These are phyloP conservation scores for Gopherus evgoodei DNA, from an alignment of 2,113 vertebrate species.

Conservation along the genomic window DNA sequence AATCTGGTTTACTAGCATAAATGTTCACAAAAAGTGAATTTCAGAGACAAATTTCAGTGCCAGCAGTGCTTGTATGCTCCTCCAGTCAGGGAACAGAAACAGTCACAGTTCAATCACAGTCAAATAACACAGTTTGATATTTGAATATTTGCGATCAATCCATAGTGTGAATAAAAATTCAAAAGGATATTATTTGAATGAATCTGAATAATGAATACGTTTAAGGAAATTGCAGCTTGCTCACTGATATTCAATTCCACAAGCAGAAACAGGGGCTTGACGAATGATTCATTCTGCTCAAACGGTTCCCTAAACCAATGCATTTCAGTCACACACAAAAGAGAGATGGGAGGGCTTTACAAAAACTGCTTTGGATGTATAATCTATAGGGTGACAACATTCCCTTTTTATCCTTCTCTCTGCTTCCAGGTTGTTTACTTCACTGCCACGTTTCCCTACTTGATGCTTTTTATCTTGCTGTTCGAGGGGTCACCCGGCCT, in stretches of 20 bases:
- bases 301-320: not conserved
- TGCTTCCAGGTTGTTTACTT: constrained; percentile 92
- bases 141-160: not conserved
- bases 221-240: not conserved
- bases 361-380: too few species aligned
- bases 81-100: not conserved
- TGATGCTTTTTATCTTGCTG: constrained; percentile 92
- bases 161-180: constrained; percentile 16
- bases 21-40: constrained; percentile 47
- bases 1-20: not conserved
- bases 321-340: too few species aligned
- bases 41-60: constrained; percentile 30
- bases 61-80: not conserved
- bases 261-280: not conserved
- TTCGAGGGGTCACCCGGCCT: constrained; percentile 90
- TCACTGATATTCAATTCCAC: not conserved
- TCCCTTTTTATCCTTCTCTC: not conserved
- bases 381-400: not conserved
- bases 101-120: not conserved
- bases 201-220: constrained; percentile 36
- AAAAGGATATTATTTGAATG: not conserved
- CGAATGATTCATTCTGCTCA: not conserved
- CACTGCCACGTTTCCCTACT: constrained; percentile 95
- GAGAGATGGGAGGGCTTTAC: too few species aligned
- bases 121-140: not conserved